Evolutionary conservation across 2,888 invertebrate genomes (phyloP).

Genomic region (Amphipyra berbera): DNA sequence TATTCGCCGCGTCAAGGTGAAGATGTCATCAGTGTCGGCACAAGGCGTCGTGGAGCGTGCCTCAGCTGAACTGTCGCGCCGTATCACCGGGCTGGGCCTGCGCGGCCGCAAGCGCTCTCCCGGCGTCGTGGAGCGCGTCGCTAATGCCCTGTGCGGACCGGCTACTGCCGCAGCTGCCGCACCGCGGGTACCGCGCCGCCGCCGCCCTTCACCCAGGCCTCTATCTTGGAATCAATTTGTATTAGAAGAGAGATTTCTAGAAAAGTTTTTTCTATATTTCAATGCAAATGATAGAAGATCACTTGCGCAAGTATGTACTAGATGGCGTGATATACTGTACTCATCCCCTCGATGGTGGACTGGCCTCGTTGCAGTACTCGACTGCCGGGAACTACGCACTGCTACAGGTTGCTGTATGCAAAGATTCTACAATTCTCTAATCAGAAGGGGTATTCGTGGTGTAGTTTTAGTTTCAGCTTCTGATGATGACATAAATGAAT

Average conservation of each 20-base stretch:
- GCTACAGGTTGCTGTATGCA: constrained; percentile 87
- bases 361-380: constrained; percentile 95
- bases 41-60: constrained; percentile 97
- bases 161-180: constrained; percentile 76
- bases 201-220: constrained; percentile 89
- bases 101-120: constrained; percentile 91
- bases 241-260: constrained; percentile 95
- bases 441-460: constrained; percentile 96
- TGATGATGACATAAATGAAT: constrained; percentile 96
- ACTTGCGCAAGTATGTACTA: constrained; percentile 95
- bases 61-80: constrained; percentile 96
- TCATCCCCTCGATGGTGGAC: constrained; percentile 96
- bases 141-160: constrained; percentile 95
- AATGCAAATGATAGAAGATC: constrained; percentile 93
- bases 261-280: constrained; percentile 95
- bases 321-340: constrained; percentile 97
- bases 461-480: constrained; percentile 95
- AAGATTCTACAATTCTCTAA: constrained; percentile 94
- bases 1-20: constrained; percentile 86
- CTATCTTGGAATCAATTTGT: constrained; percentile 93
- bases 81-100: constrained; percentile 95
- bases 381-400: constrained; percentile 94
- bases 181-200: constrained; percentile 81
- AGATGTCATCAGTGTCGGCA: constrained; percentile 95
- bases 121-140: constrained; percentile 96